Percentiles rank a stretch among this genome's conserved stretches.
Evolutionary conservation across 2,113 vertebrate genomes (phyloP).

Genomic region (Oreochromis aureus): DNA sequence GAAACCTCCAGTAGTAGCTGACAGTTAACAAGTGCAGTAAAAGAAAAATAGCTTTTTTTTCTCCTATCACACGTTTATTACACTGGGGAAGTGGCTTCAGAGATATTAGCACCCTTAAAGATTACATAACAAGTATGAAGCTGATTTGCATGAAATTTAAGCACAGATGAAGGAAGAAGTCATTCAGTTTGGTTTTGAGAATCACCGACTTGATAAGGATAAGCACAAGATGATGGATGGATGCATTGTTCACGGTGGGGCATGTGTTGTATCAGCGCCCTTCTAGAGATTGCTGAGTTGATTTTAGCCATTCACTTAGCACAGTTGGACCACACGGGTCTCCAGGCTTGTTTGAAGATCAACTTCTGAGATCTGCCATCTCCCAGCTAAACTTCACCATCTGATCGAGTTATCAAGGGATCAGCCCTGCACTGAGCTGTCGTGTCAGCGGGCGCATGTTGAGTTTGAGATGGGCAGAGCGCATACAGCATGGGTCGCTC

Average conservation of each 20-base stretch:
- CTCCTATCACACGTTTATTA: not conserved
- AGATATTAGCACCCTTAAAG: not conserved
- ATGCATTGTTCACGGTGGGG: not conserved
- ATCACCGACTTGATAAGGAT: not conserved
- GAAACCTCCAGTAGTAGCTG: not conserved
- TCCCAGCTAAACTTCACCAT: not conserved
- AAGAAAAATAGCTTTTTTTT: accelerated
- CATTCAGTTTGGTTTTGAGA: not conserved
- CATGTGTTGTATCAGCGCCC: not conserved
- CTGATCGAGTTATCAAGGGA: not conserved
- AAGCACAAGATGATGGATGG: not conserved
- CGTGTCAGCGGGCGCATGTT: not conserved
- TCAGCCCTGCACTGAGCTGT: not conserved
- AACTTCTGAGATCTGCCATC: not conserved
- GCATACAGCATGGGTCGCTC: not conserved
- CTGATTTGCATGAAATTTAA: not conserved
- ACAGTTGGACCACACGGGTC: not conserved
- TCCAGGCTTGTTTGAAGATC: not conserved
- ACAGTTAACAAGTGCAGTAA: not conserved
- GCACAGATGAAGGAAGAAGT: not conserved
- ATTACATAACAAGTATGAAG: not conserved
- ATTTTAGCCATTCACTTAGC: not conserved
- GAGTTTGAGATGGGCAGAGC: not conserved
- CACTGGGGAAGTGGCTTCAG: not conserved
- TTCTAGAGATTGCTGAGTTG: not conserved